Evolutionary conservation across 2,888 invertebrate genomes (phyloP).

Genomic region (Achlya flavicornis): DNA sequence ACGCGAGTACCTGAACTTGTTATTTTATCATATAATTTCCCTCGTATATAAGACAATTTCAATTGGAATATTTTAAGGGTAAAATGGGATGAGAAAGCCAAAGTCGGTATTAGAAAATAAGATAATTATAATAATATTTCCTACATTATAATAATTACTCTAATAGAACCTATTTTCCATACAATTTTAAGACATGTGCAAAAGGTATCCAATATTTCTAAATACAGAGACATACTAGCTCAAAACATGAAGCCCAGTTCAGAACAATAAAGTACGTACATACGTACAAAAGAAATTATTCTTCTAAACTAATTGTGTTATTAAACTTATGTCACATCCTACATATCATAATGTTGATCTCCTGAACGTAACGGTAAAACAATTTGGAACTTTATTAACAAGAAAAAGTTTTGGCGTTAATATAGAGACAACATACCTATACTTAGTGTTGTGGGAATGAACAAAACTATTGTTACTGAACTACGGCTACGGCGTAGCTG

Average conservation of each 20-base stretch:
- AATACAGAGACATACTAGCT: neutral
- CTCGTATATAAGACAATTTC: conserved; percentile 11
- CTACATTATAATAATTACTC: too few species aligned
- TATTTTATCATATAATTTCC: conserved; percentile 29
- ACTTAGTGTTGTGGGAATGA: neutral
- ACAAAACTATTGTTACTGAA: conserved; percentile 21
- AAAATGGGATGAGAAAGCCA: neutral
- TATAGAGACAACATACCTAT: neutral
- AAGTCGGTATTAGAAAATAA: neutral
- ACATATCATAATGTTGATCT: conserved; percentile 2
- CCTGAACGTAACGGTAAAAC: conserved; percentile 2
- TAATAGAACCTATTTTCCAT: too few species aligned
- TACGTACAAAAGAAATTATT: neutral
- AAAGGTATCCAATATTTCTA: neutral
- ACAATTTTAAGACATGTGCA: neutral
- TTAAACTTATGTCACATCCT: neutral
- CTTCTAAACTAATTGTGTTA: neutral
- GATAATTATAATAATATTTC: too few species aligned
- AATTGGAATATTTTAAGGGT: neutral
- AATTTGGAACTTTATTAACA: conserved; percentile 5
- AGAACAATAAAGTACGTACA: neutral
- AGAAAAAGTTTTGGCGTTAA: conserved; percentile 5
- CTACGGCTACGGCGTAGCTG: conserved; percentile 26
- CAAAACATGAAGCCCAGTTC: neutral
- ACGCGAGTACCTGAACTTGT: conserved; percentile 34